Percentiles rank a stretch among this genome's conserved stretches.
Conservation (phyloP, 2,797 vertebrate genomes). For the Lagodon rhomboides region DNA sequence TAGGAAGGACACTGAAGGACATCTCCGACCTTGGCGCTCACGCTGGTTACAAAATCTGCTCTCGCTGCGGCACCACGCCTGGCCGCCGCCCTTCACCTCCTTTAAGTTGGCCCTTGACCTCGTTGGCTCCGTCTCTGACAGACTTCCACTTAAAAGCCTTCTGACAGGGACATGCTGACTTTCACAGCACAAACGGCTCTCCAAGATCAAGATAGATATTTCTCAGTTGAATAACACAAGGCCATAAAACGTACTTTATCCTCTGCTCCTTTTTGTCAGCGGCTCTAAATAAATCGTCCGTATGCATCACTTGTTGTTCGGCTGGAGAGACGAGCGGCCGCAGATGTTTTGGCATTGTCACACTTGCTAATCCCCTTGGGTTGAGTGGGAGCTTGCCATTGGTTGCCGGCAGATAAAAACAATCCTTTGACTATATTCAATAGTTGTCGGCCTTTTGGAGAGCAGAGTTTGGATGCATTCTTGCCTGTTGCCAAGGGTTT, state of each 20-base stretch:
- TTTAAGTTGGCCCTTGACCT: constrained; percentile 57
- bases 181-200: constrained; percentile 38
- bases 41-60: constrained; percentile 8
- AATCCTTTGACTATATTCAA: constrained; percentile 73
- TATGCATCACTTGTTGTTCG: constrained; percentile 40
- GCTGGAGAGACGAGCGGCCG: constrained; percentile 43
- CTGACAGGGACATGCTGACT: constrained; percentile 47
- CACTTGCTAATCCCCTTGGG: constrained; percentile 57
- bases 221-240: constrained; percentile 21
- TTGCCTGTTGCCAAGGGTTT: constrained; percentile 71
- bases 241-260: constrained; percentile 21
- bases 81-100: constrained; percentile 33
- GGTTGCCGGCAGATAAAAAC: constrained; percentile 70
- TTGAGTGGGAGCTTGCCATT: constrained; percentile 54
- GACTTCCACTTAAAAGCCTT: constrained; percentile 53
- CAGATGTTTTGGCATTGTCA: constrained; percentile 73
- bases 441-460: constrained; percentile 63
- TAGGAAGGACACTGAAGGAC: constrained; percentile 6
- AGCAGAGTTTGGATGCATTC: constrained; percentile 65
- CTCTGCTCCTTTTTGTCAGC: constrained; percentile 33
- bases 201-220: constrained; percentile 11
- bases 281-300: constrained; percentile 32
- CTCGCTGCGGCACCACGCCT: constrained; percentile 4
- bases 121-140: constrained; percentile 34
- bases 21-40: not conserved